Evolutionary conservation across 1,140 invertebrate species (phyloP).

Genomic region (Acromyrmex charruanus): DNA sequence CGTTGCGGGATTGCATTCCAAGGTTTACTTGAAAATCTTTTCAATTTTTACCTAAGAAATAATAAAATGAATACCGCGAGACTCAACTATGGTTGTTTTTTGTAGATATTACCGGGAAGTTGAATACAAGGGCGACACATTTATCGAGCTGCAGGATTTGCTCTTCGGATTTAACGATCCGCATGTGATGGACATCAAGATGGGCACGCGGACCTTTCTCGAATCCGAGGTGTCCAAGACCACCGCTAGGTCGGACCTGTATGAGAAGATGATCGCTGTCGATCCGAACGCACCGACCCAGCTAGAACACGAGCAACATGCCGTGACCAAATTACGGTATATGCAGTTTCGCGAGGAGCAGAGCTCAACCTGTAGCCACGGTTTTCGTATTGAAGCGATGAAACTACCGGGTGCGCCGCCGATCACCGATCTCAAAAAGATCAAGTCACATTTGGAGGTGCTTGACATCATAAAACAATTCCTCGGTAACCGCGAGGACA

Average conservation of each 20-base stretch:
- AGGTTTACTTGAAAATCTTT: conserved; percentile 78
- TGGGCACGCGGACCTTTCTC: conserved; percentile 96
- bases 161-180: conserved; percentile 94
- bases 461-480: conserved; percentile 93
- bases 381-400: conserved; percentile 98
- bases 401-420: conserved; percentile 92
- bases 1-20: conserved; percentile 93
- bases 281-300: conserved; percentile 94
- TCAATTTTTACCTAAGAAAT: not conserved
- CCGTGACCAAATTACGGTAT: conserved; percentile 97
- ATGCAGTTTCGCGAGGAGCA: conserved; percentile 98
- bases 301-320: conserved; percentile 92
- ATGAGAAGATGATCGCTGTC: conserved; percentile 97
- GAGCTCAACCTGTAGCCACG: conserved; percentile 96
- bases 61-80: not conserved
- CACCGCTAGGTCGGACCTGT: conserved; percentile 92
- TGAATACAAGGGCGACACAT: conserved; percentile 94
- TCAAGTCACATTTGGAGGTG: conserved; percentile 93
- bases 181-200: conserved; percentile 97
- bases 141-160: conserved; percentile 96
- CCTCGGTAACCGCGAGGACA: conserved; percentile 89
- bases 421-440: conserved; percentile 92
- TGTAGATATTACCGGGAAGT: conserved; percentile 93
- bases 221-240: conserved; percentile 97
- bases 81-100: not conserved